Evolutionary conservation across 2,888 invertebrate species (phyloP).

Genomic region (Ectemnius cavifrons): DNA sequence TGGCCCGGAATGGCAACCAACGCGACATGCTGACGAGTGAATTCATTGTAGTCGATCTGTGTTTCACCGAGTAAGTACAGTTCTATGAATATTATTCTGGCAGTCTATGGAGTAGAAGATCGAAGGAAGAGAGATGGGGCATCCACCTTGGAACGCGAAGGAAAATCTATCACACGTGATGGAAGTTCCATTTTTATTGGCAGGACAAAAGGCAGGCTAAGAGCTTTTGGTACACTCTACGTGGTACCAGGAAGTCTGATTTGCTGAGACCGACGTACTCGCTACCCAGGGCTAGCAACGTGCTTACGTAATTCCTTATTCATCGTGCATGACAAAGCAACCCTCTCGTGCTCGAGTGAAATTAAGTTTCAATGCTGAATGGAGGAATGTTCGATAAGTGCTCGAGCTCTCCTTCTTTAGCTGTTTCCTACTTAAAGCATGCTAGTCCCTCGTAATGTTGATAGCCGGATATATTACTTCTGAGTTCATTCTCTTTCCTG

Average conservation of each 20-base stretch:
- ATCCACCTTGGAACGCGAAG: constrained; percentile 56
- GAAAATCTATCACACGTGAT: constrained; percentile 75
- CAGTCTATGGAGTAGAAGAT: constrained; percentile 43
- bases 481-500: not conserved
- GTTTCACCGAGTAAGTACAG: constrained; percentile 30
- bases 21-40: no score
- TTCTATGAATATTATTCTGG: constrained; percentile 54
- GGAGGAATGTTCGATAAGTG: constrained; percentile 3
- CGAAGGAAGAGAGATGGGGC: constrained; percentile 57
- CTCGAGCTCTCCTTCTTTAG: not conserved
- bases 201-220: constrained; percentile 61
- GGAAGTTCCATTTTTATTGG: constrained; percentile 75
- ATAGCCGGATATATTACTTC: constrained; percentile 1
- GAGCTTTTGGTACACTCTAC: constrained; percentile 39
- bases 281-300: constrained; percentile 18
- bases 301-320: constrained; percentile 5
- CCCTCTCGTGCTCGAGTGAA: not conserved
- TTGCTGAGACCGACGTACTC: constrained; percentile 16
- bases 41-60: not conserved
- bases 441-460: not conserved
- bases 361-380: constrained; percentile 2
- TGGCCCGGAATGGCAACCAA: no score
- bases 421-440: not conserved
- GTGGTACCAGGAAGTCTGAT: constrained; percentile 19
- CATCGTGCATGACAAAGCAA: constrained; percentile 1